Base-by-base conservation (phyloP, 1,140 invertebrate species). In the Ylistrum balloti region DNA sequence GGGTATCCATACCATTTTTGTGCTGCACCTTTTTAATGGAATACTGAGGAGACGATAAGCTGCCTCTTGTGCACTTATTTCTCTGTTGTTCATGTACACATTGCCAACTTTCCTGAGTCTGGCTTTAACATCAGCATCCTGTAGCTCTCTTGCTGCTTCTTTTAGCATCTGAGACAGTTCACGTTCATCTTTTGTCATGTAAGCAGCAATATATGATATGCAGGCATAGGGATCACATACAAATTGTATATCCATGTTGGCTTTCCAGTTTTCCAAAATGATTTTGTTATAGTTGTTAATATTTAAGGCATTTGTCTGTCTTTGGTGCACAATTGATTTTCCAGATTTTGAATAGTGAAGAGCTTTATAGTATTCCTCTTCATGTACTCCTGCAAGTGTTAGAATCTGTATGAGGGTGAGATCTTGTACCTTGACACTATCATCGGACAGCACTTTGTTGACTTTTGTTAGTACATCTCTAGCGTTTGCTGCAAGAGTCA, bases 1-100 rank as follows among this genome's bases (percentile, higher is more conserved):
- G 28, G 91, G 91, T 34, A 92, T 85, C 86, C 48, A 92, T 9
- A 92, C 91, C 33, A 88, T 89, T 20, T 22, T 48, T 13, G 89
- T 89, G 45, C 85, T 91, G 34, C 38, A 89, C 20, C 89, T 91
- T n/a, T 88, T 89, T n/a, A 92, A 88, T 33, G 92, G 91, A 56
- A 93, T 86, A 88, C 91, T 86, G 33, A 93, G 48, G 10, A 91
- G 86, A 32, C 92, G 56, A 45, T 93, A 92, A 17, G 86, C 89
- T 28, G 92, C 92, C 56, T 93, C 92, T 90, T 93, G 92, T 33
- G 92, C 92, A 89, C 90, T 92, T 15, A 93, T 88, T 45, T 88
- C 33, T 13, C 15, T 9, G 13, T 88, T 85, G 33, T 22, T 85
- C 10, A 88, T 10, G 56, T 34, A 88, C 0, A 85, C 38, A 34